Evolutionary conservation across 2,888 invertebrate genomes (phyloP).

Genomic region (Phlogophora meticulosa): DNA sequence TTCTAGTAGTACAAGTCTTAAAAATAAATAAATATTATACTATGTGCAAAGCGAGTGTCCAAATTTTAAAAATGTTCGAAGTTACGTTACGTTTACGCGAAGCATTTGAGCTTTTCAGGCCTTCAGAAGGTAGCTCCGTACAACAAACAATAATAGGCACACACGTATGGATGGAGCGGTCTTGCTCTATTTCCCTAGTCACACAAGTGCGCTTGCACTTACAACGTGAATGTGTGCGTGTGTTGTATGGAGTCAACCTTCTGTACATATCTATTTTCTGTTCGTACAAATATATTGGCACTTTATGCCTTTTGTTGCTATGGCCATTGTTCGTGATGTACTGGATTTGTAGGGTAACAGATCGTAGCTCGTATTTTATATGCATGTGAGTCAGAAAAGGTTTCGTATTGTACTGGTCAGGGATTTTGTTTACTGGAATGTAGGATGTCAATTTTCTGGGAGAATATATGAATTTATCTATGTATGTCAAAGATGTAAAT

Average conservation of each 20-base stretch:
- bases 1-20: too few species aligned
- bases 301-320: conserved; percentile 37
- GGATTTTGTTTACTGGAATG: conserved; percentile 18
- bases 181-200: too few species aligned
- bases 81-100: too few species aligned
- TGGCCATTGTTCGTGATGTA: conserved; percentile 36
- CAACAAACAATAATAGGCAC: not conserved
- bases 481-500: not conserved
- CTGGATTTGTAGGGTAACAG: conserved; percentile 32
- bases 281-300: conserved; percentile 27
- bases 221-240: too few species aligned
- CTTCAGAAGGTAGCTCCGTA: not conserved
- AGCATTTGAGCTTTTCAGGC: too few species aligned
- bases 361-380: conserved; percentile 19
- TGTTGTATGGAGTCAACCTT: not conserved
- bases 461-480: not conserved
- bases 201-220: not conserved
- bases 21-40: too few species aligned
- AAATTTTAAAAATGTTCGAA: too few species aligned
- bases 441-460: not conserved
- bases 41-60: too few species aligned
- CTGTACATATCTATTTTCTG: not conserved
- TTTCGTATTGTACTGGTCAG: conserved; percentile 5
- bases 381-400: conserved; percentile 11
- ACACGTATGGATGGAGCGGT: not conserved